Conservation (phyloP, 2,797 vertebrate species). For the Melanotaenia nigrans region DNA sequence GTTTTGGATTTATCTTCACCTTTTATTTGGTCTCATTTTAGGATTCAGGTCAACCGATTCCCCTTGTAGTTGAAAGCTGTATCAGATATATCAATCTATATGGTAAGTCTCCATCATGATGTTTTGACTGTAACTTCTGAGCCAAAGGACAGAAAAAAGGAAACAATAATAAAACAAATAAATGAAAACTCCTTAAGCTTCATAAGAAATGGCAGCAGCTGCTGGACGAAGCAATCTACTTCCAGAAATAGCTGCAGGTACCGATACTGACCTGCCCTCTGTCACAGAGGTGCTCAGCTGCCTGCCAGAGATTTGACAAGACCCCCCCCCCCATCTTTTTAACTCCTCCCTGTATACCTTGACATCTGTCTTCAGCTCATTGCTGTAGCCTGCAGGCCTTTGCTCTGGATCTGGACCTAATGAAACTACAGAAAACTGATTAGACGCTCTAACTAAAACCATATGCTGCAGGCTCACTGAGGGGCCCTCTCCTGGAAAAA, state of each 20-base stretch:
- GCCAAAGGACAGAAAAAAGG: conserved; percentile 28
- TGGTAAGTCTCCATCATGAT: conserved; percentile 80
- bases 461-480: conserved; percentile 70
- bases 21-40: conserved; percentile 51
- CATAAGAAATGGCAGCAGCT: conserved; percentile 41
- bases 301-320: conserved; percentile 53
- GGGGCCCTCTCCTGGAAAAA: conserved; percentile 68
- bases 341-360: conserved; percentile 68
- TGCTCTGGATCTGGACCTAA: conserved; percentile 76
- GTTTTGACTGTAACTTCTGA: conserved; percentile 1
- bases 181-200: conserved; percentile 25
- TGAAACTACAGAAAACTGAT: conserved; percentile 83
- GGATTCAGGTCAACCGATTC: conserved; percentile 92
- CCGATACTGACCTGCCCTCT: conserved; percentile 35
- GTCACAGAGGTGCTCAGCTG: conserved; percentile 41
- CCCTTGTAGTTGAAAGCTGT: conserved; percentile 96
- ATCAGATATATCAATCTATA: conserved; percentile 98
- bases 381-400: conserved; percentile 69
- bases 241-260: conserved; percentile 52
- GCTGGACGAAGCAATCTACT: conserved; percentile 38
- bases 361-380: conserved; percentile 74
- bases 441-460: conserved; percentile 78
- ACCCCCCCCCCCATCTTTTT: background rate
- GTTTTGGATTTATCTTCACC: background rate
- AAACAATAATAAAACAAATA: background rate